Evolutionary conservation across 2,797 vertebrate genomes (phyloP), one percentile per base, ranked within the genome.

Genomic region (Babyrousa celebensis): DNA sequence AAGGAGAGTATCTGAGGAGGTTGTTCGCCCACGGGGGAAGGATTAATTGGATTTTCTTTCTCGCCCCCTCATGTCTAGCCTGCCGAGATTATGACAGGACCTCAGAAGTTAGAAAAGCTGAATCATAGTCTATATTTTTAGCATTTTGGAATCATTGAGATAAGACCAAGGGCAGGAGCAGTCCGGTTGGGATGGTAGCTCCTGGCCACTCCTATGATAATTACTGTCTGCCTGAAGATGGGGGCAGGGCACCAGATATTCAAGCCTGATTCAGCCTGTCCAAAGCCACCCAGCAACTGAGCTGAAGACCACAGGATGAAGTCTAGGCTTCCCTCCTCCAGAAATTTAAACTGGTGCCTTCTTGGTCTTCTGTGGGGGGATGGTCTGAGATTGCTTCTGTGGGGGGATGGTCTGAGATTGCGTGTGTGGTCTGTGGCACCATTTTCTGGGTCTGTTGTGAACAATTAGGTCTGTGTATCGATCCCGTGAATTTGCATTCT

Each of bases 41-140:
- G 97, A 98, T 98, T 98, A 98, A 98, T 98, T 98, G 97, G 96
- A 97, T 98, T 98, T 98, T 96, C 95, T 97, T 94, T 94, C 96
- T 95, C 90, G 92, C 62, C 93, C 67, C 94, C 91, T 84, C 93
- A 96, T 67, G 29, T 97, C 96, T 95, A 17, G 16, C 94, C 97
- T 67, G 77, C 97, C 94, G 43, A 97, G 98, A 94, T 97, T 97
- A 96, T 97, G 97, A 93, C 95, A 96, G 96, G 96, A 96, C 95
- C 96, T 95, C 96, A 98, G 98, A 96, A 96, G 96, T 97, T 11
- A 89, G 68, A 29, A 91, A 80, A 80, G 89, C 89, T 77, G 94
- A 96, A 70, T 89, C 79, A 72, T 4, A 77, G 82, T 93, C 96
- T 78, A 4, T 97, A 54, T 89, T 93, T 97, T 89, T 92, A 89